Percentiles rank a stretch among this genome's conserved stretches.
Evolutionary conservation across 2,113 vertebrate species (phyloP).

Genomic region (Phasianus colchicus): DNA sequence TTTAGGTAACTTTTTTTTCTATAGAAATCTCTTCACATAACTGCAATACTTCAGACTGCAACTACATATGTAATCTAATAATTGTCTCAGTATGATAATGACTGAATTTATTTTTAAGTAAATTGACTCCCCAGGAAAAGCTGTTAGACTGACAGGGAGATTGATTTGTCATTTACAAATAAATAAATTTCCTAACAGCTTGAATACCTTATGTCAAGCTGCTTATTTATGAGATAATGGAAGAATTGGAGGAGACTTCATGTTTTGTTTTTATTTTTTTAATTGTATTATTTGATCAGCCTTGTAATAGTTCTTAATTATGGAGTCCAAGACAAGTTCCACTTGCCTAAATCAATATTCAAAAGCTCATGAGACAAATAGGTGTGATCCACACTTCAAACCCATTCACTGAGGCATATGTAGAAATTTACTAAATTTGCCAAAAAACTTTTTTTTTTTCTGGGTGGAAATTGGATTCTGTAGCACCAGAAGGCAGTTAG

Average conservation of each 20-base stretch:
- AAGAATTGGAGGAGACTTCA: neutral
- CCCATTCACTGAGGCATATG: neutral
- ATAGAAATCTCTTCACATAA: neutral
- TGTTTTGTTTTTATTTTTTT: neutral
- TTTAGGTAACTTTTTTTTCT: neutral
- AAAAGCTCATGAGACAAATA: neutral
- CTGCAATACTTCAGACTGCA: neutral
- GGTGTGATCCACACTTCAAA: neutral
- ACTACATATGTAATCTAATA: neutral
- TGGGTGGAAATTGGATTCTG: neutral
- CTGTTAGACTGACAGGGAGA: neutral
- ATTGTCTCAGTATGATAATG: neutral
- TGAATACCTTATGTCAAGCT: conserved; percentile 34
- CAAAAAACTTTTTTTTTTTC: neutral
- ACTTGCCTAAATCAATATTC: neutral
- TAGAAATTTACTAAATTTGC: neutral
- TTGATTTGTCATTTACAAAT: conserved; percentile 49
- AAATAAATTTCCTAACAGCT: conserved; percentile 8
- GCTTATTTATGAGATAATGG: conserved; percentile 31
- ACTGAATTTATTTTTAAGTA: conserved; percentile 37
- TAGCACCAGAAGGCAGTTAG: conserved; percentile 51
- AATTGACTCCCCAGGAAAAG: conserved; percentile 22
- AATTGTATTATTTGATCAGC: neutral
- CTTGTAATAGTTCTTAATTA: neutral
- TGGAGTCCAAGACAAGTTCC: neutral